Evolutionary conservation across 2,797 vertebrate species (phyloP).

Genomic region (Bucorvus abyssinicus): DNA sequence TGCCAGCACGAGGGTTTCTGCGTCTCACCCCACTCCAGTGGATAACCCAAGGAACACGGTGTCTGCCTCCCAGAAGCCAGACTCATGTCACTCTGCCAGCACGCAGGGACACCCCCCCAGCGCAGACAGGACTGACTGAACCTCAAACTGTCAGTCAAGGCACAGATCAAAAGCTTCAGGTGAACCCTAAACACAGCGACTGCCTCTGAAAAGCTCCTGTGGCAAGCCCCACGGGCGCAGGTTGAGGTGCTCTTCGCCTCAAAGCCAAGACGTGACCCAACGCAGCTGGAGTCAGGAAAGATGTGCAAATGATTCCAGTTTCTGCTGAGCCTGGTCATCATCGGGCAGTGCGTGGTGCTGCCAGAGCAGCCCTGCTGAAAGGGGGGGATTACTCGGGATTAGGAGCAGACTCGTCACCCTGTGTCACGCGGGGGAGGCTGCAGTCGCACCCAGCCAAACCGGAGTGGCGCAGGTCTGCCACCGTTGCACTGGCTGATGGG

Average conservation of each 20-base stretch:
- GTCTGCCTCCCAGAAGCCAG: not conserved
- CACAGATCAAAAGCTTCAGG: not conserved
- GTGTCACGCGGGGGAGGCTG: not conserved
- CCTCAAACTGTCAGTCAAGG: conserved; percentile 17
- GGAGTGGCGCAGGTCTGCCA: no score
- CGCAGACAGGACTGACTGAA: not conserved
- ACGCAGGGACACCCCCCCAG: no score
- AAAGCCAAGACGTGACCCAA: rapidly evolving
- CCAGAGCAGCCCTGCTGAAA: not conserved
- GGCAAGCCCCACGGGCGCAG: rapidly evolving
- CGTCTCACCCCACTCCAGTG: rapidly evolving
- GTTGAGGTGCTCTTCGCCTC: not conserved
- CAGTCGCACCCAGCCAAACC: no score
- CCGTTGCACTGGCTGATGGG: not conserved
- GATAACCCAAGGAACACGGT: not conserved
- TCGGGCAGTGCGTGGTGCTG: rapidly evolving
- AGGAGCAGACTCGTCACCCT: not conserved
- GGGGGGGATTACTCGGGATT: not conserved
- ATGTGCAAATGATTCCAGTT: not conserved
- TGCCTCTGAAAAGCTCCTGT: not conserved
- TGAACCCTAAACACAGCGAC: not conserved
- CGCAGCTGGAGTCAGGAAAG: not conserved
- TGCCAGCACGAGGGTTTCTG: rapidly evolving
- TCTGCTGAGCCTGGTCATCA: not conserved
- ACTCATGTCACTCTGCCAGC: rapidly evolving